phyloP scores from a whole-genome alignment of 1,140 invertebrate species.

The Microplitis mediator region DNA sequence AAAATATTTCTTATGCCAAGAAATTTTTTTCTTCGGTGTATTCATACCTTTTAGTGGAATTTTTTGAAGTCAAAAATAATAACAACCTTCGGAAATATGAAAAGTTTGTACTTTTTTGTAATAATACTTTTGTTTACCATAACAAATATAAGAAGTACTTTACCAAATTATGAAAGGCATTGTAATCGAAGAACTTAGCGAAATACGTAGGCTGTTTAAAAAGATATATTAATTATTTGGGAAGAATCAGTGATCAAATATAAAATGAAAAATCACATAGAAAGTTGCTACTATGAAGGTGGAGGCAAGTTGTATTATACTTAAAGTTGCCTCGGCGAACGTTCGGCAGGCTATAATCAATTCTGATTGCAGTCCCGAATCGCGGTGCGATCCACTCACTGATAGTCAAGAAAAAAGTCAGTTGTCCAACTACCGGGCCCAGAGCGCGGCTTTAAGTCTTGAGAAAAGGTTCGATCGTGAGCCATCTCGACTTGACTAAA shows the following conservation, averaged over 20 bases:
- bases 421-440: constrained; percentile 54
- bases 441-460: constrained; percentile 31
- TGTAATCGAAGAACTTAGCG: too few relatives aligned
- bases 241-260: neutral
- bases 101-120: too few relatives aligned
- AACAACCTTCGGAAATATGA: too few relatives aligned
- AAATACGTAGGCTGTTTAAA: too few relatives aligned
- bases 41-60: too few relatives aligned
- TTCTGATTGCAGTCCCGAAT: constrained; percentile 60
- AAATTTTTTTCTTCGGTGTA: too few relatives aligned
- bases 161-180: too few relatives aligned
- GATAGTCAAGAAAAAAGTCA: constrained; percentile 54
- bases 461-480: neutral
- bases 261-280: constrained; percentile 6
- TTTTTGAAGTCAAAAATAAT: too few relatives aligned
- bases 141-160: too few relatives aligned
- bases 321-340: constrained; percentile 47
- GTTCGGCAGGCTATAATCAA: constrained; percentile 64
- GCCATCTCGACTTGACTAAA: neutral
- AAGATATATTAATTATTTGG: neutral
- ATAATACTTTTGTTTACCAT: too few relatives aligned
- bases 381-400: constrained; percentile 55
- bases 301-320: constrained; percentile 59
- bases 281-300: constrained; percentile 33
- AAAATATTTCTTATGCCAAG: too few relatives aligned